phyloP scores from a whole-genome alignment of 2,113 vertebrate genomes.

The Oryctolagus cuniculus region mOryCun1.1 NC_091437.1:20783001-20783500 shows the following conservation, averaged over 20 bases:
- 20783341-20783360: background rate
- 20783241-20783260: background rate
- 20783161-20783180: background rate
- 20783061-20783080: background rate
- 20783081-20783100: background rate
- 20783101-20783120: background rate
- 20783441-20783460: background rate
- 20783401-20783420: background rate
- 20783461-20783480: background rate
- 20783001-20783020: background rate
- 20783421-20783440: background rate
- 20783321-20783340: background rate
- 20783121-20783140: background rate
- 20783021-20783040: background rate
- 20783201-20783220: background rate
- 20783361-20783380: background rate
- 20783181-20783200: background rate
- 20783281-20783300: background rate
- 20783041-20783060: background rate
- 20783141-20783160: background rate
- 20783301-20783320: background rate
- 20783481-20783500: background rate
- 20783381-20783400: background rate
- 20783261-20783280: background rate
- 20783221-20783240: background rate